Conservation (phyloP, 2,113 vertebrate species). For the Aspiorhynchus laticeps region DNA sequence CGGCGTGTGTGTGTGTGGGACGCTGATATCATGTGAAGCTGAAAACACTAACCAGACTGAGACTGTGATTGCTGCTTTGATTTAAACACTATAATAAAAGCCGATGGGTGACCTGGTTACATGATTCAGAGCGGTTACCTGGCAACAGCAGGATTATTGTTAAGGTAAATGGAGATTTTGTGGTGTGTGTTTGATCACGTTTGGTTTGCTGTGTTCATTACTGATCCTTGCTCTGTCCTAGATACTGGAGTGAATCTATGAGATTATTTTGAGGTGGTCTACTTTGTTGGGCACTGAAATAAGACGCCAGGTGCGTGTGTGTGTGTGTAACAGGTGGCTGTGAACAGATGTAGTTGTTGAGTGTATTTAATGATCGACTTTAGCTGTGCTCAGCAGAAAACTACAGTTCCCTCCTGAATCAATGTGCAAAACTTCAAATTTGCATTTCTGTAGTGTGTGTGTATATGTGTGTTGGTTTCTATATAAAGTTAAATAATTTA, state of each 20-base stretch:
- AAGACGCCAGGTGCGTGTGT: background rate
- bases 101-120: constrained; percentile 39
- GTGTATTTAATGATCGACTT: background rate
- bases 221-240: background rate
- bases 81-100: background rate
- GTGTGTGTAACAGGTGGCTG: background rate
- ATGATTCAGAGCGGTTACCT: constrained; percentile 29
- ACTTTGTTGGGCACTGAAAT: background rate
- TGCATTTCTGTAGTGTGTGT: background rate
- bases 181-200: background rate
- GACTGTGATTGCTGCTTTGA: background rate
- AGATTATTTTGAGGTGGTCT: constrained; percentile 5
- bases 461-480: background rate
- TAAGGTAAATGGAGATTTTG: background rate
- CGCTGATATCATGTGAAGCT: background rate
- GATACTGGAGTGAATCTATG: background rate
- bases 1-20: background rate
- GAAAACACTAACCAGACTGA: constrained; percentile 8
- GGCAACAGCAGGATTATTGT: constrained; percentile 53
- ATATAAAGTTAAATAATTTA: too few relatives aligned
- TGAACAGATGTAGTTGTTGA: background rate
- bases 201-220: background rate
- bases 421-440: background rate
- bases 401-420: too few relatives aligned
- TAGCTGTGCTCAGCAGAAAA: background rate